These are phyloP conservation scores for Diploptera punctata DNA, from an alignment of 2,888 invertebrate genomes.

Conservation along the genomic window DNA sequence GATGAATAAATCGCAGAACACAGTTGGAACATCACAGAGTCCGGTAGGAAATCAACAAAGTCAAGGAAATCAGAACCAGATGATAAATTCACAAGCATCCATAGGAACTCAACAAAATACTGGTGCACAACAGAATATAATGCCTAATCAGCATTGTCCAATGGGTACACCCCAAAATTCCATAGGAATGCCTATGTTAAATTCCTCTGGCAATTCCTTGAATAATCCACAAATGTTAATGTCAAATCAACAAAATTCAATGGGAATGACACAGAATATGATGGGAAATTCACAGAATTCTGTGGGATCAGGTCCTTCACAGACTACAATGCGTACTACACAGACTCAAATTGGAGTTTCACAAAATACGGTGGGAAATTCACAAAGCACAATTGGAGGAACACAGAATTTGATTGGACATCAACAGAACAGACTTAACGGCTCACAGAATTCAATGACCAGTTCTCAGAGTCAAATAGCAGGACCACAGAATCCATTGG, in stretches of 20 bases:
- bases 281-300: neutral
- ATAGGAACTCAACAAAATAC: too few relatives aligned
- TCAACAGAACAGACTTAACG: neutral
- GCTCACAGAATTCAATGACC: neutral
- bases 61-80: conserved; percentile 17
- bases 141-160: neutral
- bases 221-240: neutral
- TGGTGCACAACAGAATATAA: neutral
- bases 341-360: neutral
- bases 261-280: conserved; percentile 12
- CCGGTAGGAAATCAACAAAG: neutral
- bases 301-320: neutral
- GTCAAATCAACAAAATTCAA: neutral
- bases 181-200: neutral
- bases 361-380: neutral
- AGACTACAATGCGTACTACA: neutral
- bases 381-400: conserved; percentile 2
- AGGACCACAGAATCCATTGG: conserved; percentile 6
- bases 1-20: neutral
- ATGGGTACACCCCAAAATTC: conserved; percentile 14
- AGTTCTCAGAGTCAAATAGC: neutral
- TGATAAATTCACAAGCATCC: too few relatives aligned
- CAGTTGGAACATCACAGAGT: conserved; percentile 9
- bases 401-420: neutral
- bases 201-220: neutral